Evolutionary conservation across 1,140 invertebrate genomes (phyloP).

Genomic region (Drosophila bocqueti): DNA sequence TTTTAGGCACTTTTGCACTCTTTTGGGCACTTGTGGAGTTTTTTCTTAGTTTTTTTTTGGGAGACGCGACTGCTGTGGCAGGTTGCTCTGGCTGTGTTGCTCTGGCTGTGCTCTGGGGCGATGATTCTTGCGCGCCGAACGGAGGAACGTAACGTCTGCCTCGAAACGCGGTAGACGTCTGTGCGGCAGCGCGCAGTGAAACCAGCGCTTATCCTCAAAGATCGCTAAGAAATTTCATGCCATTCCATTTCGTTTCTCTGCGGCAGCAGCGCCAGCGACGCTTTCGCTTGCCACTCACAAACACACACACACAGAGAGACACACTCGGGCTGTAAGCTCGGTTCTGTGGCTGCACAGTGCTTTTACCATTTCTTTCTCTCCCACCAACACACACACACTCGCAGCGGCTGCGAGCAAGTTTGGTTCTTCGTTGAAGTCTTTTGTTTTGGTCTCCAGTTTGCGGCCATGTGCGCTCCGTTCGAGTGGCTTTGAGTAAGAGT

Average conservation of each 20-base stretch:
- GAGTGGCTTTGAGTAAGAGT: slow-evolving; percentile 52
- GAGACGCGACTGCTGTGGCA: slow-evolving; percentile 37
- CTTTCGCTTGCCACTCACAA: slow-evolving; percentile 72
- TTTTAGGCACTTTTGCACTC: slow-evolving; percentile 21
- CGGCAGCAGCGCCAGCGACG: slow-evolving; percentile 49
- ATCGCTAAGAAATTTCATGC: slow-evolving; percentile 83
- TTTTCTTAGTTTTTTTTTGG: slow-evolving; percentile 1
- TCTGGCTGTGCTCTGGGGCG: not conserved
- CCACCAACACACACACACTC: slow-evolving; percentile 21
- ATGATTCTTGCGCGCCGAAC: slow-evolving; percentile 75
- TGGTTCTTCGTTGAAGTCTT: slow-evolving; percentile 82
- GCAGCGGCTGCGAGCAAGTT: slow-evolving; percentile 55
- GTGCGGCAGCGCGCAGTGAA: slow-evolving; percentile 81
- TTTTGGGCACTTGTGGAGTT: slow-evolving; percentile 7
- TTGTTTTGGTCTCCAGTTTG: slow-evolving; percentile 77
- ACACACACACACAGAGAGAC: slow-evolving; percentile 13
- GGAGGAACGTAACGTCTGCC: slow-evolving; percentile 80
- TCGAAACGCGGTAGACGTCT: slow-evolving; percentile 81
- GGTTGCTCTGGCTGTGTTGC: slow-evolving; percentile 13
- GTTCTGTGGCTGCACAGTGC: slow-evolving; percentile 46
- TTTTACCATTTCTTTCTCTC: slow-evolving; percentile 78
- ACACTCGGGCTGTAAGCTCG: slow-evolving; percentile 22
- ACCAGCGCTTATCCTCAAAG: slow-evolving; percentile 81
- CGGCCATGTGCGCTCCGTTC: slow-evolving; percentile 65
- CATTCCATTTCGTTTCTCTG: slow-evolving; percentile 79